Conservation (phyloP, 2,113 vertebrate species). For the Protobothrops mucrosquamatus region DNA sequence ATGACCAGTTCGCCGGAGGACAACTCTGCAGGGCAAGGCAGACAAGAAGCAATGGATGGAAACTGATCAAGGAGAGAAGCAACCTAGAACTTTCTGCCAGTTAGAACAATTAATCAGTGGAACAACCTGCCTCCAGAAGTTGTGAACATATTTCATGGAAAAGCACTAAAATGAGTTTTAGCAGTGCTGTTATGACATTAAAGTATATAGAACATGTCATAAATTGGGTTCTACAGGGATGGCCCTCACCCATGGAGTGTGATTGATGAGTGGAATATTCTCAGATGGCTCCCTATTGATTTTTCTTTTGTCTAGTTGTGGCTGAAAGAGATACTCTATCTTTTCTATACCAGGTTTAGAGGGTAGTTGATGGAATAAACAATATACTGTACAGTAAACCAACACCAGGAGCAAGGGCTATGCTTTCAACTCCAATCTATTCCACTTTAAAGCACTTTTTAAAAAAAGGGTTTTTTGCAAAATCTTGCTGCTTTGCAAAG, state of each 20-base stretch:
- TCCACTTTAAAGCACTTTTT: slow-evolving; percentile 15
- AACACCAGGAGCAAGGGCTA: not conserved
- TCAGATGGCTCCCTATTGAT: slow-evolving; percentile 6
- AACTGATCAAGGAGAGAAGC: too few relatives aligned
- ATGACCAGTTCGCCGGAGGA: too few relatives aligned
- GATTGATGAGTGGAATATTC: not conserved
- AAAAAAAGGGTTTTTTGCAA: not conserved
- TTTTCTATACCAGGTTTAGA: not conserved
- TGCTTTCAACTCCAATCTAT: not conserved
- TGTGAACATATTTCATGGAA: not conserved
- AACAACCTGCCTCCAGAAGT: too few relatives aligned
- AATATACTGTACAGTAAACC: not conserved
- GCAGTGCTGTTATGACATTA: not conserved
- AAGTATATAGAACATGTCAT: not conserved
- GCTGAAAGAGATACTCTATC: slow-evolving; percentile 18
- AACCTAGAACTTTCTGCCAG: too few relatives aligned
- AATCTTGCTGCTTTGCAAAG: not conserved
- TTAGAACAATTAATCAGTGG: too few relatives aligned
- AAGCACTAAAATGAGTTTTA: not conserved
- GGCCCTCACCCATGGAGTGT: not conserved
- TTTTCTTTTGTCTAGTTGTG: slow-evolving; percentile 29
- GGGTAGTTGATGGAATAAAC: not conserved
- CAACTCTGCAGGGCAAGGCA: too few relatives aligned
- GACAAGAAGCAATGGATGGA: too few relatives aligned
- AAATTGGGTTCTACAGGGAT: not conserved